These are phyloP conservation scores for Ochropleura leucogaster DNA, from an alignment of 2,888 invertebrate genomes.

Conservation along the genomic window DNA sequence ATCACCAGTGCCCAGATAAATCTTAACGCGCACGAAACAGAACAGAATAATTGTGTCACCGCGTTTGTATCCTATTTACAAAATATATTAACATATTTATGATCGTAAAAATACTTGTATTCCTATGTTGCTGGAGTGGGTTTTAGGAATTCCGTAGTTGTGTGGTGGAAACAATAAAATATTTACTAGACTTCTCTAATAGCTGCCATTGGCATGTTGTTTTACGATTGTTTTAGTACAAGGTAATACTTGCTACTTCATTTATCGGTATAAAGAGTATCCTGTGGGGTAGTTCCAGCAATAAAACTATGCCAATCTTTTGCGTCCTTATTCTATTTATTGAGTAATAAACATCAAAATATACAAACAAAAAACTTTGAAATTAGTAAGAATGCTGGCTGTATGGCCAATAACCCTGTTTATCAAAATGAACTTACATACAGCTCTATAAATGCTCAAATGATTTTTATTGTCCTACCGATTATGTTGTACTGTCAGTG, in stretches of 20 bases:
- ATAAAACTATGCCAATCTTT: background rate
- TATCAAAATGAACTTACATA: background rate
- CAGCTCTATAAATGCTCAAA: background rate
- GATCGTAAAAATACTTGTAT: slow-evolving; percentile 42
- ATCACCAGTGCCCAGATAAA: slow-evolving; percentile 72
- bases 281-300: background rate
- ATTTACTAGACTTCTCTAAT: background rate
- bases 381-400: background rate
- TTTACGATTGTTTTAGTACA: slow-evolving; percentile 9
- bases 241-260: background rate
- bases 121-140: slow-evolving; percentile 5
- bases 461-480: background rate
- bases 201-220: background rate
- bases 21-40: slow-evolving; percentile 73
- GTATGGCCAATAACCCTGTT: background rate
- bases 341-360: background rate
- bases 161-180: slow-evolving; percentile 1
- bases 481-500: slow-evolving; percentile 2
- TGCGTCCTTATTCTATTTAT: background rate
- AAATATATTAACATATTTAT: slow-evolving; percentile 56
- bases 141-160: slow-evolving; percentile 15
- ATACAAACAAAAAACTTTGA: background rate
- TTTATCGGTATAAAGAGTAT: background rate
- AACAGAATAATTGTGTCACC: slow-evolving; percentile 69
- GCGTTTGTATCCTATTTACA: slow-evolving; percentile 63